These are phyloP conservation scores for Ascidia mentula DNA, from an alignment of 23 tunicate genomes.

Conservation along the genomic window DNA sequence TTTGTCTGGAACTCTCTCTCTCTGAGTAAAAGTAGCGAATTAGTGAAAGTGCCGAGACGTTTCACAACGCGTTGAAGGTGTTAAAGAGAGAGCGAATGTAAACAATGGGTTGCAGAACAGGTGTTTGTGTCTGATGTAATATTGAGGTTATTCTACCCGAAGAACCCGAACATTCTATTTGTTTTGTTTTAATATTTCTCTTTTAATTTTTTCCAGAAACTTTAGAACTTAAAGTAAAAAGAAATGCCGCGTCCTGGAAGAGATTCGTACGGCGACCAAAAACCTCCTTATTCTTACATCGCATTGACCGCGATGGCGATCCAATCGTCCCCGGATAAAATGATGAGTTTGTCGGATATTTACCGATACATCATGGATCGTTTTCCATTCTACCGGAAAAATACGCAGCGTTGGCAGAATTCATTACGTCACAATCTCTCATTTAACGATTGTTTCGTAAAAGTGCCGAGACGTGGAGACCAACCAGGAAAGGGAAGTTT, in stretches of 20 bases:
- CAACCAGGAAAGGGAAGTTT: conserved; percentile 93
- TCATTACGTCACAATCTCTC: conserved; percentile 88
- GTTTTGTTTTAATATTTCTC: too few species aligned
- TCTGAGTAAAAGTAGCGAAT: too few species aligned
- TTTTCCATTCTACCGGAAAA: conserved; percentile 92
- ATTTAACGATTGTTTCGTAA: conserved; percentile 92
- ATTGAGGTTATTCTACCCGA: too few species aligned
- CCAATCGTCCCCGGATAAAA: conserved; percentile 81
- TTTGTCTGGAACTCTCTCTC: too few species aligned
- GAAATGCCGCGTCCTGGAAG: conserved; percentile 87
- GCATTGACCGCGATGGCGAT: conserved; percentile 98
- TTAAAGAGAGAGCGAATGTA: too few species aligned
- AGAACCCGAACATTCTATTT: too few species aligned
- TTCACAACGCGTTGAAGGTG: too few species aligned
- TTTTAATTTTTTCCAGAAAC: too few species aligned
- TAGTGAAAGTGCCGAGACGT: too few species aligned
- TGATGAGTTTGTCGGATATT: conserved; percentile 91
- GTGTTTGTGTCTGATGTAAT: too few species aligned
- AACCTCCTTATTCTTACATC: conserved; percentile 94
- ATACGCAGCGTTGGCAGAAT: conserved; percentile 97
- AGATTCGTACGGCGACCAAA: conserved; percentile 92
- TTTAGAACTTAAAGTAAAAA: too few species aligned
- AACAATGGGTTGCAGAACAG: too few species aligned
- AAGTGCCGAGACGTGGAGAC: conserved; percentile 81
- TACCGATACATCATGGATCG: conserved; percentile 89